These are phyloP conservation scores for Acrocephalus scirpaceus DNA, from an alignment of 2,797 vertebrate species.

Conservation along the genomic window DNA sequence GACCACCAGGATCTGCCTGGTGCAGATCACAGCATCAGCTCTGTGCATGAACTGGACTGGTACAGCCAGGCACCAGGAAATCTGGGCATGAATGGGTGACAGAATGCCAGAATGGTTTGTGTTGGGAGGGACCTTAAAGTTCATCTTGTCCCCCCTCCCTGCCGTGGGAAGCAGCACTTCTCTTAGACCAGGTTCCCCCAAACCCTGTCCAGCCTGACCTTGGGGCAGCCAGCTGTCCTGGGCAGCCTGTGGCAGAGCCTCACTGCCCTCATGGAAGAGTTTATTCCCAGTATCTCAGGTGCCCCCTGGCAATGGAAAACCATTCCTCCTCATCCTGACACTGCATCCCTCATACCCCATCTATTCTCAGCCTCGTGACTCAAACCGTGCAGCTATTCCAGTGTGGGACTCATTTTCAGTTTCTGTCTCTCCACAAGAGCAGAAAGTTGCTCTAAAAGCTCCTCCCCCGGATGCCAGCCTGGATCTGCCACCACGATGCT, in stretches of 20 bases:
- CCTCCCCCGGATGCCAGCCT: background rate
- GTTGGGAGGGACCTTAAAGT: background rate
- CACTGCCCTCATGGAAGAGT: background rate
- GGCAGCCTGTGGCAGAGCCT: background rate
- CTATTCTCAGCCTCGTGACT: background rate
- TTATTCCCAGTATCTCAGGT: background rate
- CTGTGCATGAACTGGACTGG: background rate
- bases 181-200: background rate
- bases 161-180: background rate
- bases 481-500: background rate
- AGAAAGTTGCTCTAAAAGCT: background rate
- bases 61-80: background rate
- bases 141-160: background rate
- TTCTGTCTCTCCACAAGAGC: background rate
- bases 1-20: background rate
- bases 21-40: background rate
- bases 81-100: background rate
- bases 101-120: background rate
- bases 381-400: background rate
- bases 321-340: background rate
- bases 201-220: background rate
- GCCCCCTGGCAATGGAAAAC: background rate
- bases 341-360: background rate
- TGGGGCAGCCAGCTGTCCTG: background rate
- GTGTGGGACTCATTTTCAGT: background rate